Evolutionary conservation across 1,140 invertebrate genomes (phyloP), one percentile per base, ranked within the genome.

Genomic region (Paralvinella palmiformis): DNA sequence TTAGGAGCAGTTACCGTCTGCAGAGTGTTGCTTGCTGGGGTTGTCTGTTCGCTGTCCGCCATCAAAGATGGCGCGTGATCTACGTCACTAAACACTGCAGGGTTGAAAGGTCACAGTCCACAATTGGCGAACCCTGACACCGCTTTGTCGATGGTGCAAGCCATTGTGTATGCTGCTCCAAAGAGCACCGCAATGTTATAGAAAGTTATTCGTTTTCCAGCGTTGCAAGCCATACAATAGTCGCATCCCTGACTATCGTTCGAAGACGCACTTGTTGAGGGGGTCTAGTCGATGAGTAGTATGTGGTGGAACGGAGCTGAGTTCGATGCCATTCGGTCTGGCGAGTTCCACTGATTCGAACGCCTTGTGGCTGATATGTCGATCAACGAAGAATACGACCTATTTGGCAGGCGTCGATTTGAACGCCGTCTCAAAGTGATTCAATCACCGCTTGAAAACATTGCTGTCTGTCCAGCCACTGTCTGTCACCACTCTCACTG

Each of bases 381-480:
- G 71, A 59, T 72, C 70, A 17, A 73, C 56, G 4, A 72, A 81
- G 81, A 20, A 75, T 79, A 72, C 78, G 77, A 53, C 70, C 73
- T 5, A 31, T 3, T 45, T 41, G 32, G 44, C 59, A 29, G 55
- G 35, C 5, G 37, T 66, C 31, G 55, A 33, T 27, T 60, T 64
- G 48, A 44, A 35, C 31, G 59, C 20, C 2, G 31, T 33, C n/a
- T 48, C 35, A 50, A 71, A 71, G 59, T 71, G 65, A 17, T 63
- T 48, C 50, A 68, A 52, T 63, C 70, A 71, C 31, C 59, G 48
- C 17, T 65, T 20, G 41, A 72, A 72, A 6, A 70, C 15, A n/a
- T 64, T 59, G 7, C 32, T 29, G 53, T 70, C 58, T 36, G 53
- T 72, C 64, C 67, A 70, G 17, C 69, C 69, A 60, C 31, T 69